Evolutionary conservation across 2,113 vertebrate species (phyloP), one percentile per base, ranked within the genome.

Genomic region (Eublepharis macularius): DNA sequence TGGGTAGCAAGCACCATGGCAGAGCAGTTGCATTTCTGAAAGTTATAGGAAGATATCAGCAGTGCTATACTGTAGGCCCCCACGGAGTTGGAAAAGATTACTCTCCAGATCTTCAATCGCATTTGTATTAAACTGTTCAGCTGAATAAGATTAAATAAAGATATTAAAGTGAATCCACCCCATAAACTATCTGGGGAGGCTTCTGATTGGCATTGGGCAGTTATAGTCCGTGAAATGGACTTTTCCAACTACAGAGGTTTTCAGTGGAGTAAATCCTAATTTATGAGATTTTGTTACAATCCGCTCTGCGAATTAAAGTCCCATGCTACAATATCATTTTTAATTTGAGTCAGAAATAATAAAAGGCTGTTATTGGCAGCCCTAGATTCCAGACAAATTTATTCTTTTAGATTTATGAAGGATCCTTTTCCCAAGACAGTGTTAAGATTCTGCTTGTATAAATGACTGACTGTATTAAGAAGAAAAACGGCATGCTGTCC

Each of bases 151-250:
- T 93, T 93, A 41, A 83, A 79, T 32, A 57, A 39, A 76, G 5
- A 47, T 54, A 66, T 34, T 88, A 86, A 86, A 60, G 51, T 86
- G 73, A 89, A 0, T 21, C n/a, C 1, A 66, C 1, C 13, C 13
- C 36, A 86, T 90, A 86, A 91, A 85, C 26, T 72, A 87, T 34
- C 6, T 14, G 78, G 49, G 36, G 86, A 70, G 74, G 69, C 21
- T 83, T 90, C 34, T 43, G 74, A 16, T 36, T 45, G 82, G 74
- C 63, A 90, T 66, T 81, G 57, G 81, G 68, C 82, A 87, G 84
- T 88, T 91, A 77, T 54, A 5, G 63, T 41, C 57, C 79, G 82
- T 79, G 60, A 90, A 93, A 89, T 34, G 5, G 41, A 66, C 36
- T 78, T 78, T 78, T 78, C 76, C 57, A 84, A 84, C 79, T 70